Conservation (phyloP, 2,888 invertebrate genomes). For the Mamestra brassicae region DNA sequence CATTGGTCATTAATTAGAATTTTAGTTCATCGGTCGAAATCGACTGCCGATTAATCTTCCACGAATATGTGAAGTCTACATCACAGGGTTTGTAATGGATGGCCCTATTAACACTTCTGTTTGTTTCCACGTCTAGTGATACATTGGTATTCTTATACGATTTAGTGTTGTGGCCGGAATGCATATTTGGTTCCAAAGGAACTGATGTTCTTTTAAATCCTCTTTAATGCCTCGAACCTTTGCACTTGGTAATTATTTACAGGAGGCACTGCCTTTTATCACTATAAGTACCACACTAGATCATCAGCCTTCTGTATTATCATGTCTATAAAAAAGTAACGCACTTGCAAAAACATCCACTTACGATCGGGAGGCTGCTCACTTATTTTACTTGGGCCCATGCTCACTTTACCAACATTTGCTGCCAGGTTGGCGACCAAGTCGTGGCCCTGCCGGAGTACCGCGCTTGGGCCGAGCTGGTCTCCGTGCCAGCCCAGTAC, state of each 20-base stretch:
- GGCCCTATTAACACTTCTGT: conserved; percentile 38
- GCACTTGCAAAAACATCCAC: too few relatives aligned
- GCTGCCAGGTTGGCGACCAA: conserved; percentile 93
- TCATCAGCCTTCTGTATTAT: too few relatives aligned
- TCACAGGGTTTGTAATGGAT: conserved; percentile 42
- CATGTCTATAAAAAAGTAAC: too few relatives aligned
- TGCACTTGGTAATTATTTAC: too few relatives aligned
- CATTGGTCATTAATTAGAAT: conserved; percentile 21
- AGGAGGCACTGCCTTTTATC: too few relatives aligned
- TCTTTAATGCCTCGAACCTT: too few relatives aligned
- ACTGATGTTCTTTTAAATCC: background rate
- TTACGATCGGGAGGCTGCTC: background rate
- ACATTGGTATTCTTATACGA: conserved; percentile 25
- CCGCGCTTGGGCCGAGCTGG: conserved; percentile 96
- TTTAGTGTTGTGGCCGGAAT: conserved; percentile 25
- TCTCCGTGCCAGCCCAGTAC: conserved; percentile 94
- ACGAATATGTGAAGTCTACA: conserved; percentile 36
- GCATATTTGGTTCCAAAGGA: conserved; percentile 11
- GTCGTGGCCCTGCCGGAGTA: conserved; percentile 96
- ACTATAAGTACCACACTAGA: too few relatives aligned
- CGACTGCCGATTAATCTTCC: conserved; percentile 23
- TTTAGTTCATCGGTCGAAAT: conserved; percentile 4
- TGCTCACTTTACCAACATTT: conserved; percentile 16
- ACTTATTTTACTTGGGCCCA: background rate
- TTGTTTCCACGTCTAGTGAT: conserved; percentile 48